Evolutionary conservation across 1,140 invertebrate species (phyloP), one percentile per base, ranked within the genome.

Genomic region (Thereuonema tuberculata): DNA sequence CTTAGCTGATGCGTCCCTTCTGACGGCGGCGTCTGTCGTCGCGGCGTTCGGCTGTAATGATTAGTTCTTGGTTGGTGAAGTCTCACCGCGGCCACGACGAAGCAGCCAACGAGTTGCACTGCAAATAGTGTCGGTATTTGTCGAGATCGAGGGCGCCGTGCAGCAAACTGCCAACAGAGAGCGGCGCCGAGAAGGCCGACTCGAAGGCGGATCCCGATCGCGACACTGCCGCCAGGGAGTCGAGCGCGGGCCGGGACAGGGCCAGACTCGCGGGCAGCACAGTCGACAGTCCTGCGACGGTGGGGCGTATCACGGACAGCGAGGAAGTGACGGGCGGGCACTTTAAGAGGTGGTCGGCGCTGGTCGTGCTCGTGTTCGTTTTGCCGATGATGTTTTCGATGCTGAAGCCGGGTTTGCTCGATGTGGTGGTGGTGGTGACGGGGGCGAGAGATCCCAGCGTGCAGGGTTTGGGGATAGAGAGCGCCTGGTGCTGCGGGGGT

Each of bases 41-140:
- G n/a, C n/a, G n/a, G n/a, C n/a, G n/a, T n/a, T n/a, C n/a, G n/a
- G n/a, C n/a, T n/a, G n/a, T n/a, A n/a, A n/a, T n/a, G n/a, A n/a
- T n/a, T n/a, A n/a, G n/a, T n/a, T n/a, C n/a, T n/a, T n/a, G n/a
- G n/a, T n/a, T n/a, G n/a, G n/a, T n/a, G n/a, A n/a, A n/a, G n/a
- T n/a, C n/a, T n/a, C n/a, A n/a, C n/a, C n/a, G n/a, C n/a, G n/a
- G n/a, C n/a, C n/a, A n/a, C n/a, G n/a, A n/a, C n/a, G n/a, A n/a
- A n/a, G n/a, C n/a, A n/a, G n/a, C n/a, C n/a, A n/a, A n/a, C n/a
- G n/a, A n/a, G 31, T 54, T 54, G 55, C 55, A 56, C 55, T 56
- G 55, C 12, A 56, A 37, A 37, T 56, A 56, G n/a, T 56, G 27
- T 43, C 55, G 55, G 24, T 56, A 56, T 56, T 56, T 56, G 14